Evolutionary conservation across 2,113 vertebrate genomes (phyloP).

Genomic region (Paracanthobrama guichenoti): DNA sequence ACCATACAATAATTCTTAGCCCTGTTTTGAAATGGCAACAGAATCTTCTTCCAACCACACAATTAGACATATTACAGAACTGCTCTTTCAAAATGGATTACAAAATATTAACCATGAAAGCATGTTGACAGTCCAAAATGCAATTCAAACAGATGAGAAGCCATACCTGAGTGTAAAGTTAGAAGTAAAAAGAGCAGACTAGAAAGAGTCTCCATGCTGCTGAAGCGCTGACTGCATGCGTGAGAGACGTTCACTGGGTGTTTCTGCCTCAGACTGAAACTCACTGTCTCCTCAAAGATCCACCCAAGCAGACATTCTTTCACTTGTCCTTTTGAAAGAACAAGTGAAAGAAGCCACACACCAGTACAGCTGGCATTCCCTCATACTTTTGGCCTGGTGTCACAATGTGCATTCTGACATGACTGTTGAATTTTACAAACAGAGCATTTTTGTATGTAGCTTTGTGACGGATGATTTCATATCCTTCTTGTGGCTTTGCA

Average conservation of each 20-base stretch:
- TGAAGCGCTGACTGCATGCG: neutral
- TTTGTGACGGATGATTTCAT: neutral
- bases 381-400: slow-evolving; percentile 28
- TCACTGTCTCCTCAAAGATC: slow-evolving; percentile 39
- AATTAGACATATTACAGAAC: neutral
- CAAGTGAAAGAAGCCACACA: slow-evolving; percentile 10
- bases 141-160: neutral
- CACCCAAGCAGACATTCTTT: slow-evolving; percentile 55
- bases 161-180: slow-evolving; percentile 64
- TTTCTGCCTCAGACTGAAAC: slow-evolving; percentile 32
- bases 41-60: neutral
- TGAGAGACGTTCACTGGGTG: slow-evolving; percentile 8
- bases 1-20: neutral
- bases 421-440: neutral
- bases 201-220: slow-evolving; percentile 54
- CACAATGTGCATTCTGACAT: slow-evolving; percentile 30
- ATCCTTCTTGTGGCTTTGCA: neutral
- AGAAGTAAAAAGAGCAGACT: slow-evolving; percentile 54
- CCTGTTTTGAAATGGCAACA: neutral
- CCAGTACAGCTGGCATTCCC: slow-evolving; percentile 26
- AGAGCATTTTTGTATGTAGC: slow-evolving; percentile 19
- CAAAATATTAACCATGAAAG: neutral
- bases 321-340: slow-evolving; percentile 2
- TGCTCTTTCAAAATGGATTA: neutral
- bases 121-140: neutral